Evolutionary conservation across 1,140 invertebrate species (phyloP).

Genomic region (Drosophila watanabei): DNA sequence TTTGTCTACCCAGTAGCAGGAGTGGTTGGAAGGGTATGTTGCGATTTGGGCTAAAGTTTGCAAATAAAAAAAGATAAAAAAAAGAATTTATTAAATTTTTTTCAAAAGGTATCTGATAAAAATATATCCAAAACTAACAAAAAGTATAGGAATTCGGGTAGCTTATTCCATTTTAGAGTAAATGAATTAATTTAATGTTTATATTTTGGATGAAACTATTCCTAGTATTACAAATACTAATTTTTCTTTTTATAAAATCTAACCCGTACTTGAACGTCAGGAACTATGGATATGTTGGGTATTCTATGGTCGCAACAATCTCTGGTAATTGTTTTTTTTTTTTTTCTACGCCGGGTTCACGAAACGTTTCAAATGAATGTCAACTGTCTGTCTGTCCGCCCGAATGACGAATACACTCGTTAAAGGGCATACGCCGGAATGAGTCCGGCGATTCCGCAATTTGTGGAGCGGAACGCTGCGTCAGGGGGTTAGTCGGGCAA

Average conservation of each 20-base stretch:
- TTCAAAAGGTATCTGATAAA: no score
- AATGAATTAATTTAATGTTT: no score
- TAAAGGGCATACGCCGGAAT: conserved; percentile 80
- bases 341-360: conserved; percentile 18
- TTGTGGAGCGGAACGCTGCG: conserved; percentile 66
- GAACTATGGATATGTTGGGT: background rate
- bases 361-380: conserved; percentile 78
- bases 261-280: background rate
- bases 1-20: background rate
- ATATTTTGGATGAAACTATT: no score
- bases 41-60: background rate
- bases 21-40: background rate
- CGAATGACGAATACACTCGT: conserved; percentile 83
- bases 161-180: no score
- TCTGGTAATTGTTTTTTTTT: conserved; percentile 10
- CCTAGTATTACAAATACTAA: no score
- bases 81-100: no score
- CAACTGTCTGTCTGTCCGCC: conserved; percentile 68
- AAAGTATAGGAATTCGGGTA: no score
- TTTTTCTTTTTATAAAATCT: background rate
- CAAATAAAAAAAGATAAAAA: no score
- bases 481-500: conserved; percentile 47
- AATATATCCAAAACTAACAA: no score
- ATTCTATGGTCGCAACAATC: background rate
- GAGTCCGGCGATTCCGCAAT: conserved; percentile 57